Base-by-base conservation (phyloP, 2,113 vertebrate genomes). In the Numenius arquata region DNA sequence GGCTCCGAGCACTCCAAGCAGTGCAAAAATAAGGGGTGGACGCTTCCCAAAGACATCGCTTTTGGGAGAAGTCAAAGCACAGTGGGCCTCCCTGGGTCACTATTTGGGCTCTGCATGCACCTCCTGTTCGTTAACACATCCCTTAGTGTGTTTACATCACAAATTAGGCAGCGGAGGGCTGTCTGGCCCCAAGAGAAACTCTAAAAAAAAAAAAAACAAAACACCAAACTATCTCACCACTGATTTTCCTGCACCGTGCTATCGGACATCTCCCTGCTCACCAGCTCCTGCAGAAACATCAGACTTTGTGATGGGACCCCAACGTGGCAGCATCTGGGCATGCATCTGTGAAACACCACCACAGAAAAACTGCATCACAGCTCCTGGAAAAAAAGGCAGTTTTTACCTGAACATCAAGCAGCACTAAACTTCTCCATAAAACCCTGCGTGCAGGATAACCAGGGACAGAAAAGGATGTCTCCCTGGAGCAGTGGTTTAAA, bases 261-360 rank as follows among this genome's bases (percentile, higher is more conserved):
- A 3, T 12, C 5, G 2, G 32, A 26, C 15, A n/a, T 40, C 58
- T 50, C 25, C 56, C 43, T 19, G 15, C 32, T 40, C 43, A 36
- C 20, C 63, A 38, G 10, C n/a, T 95, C 72, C 76, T 63, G 32
- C 62, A 79, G 52, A 66, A 85, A 32, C 43, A 8, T 1, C 4
- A 26, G 11, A 32, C 6, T 41, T 38, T 7, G 63, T 5, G 48
- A 17, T 8, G 55, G 11, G 59, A 70, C 13, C 55, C 36, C 63
- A 26, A 2, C 0, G 0, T 2, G 2, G 53, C 20, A 65, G 9
- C 45, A 36, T 3, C 52, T 9, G 59, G n/a, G 15, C 30, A 22
- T 27, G 9, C 26, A 12, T 4, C 0, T 0, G 2, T 10, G 71
- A 53, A 58, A 15, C 29, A 27, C 2, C 41, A 6, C 36, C 9